Base-by-base conservation (phyloP, 2,113 vertebrate genomes). In the Ceuthmochares aereus region DNA sequence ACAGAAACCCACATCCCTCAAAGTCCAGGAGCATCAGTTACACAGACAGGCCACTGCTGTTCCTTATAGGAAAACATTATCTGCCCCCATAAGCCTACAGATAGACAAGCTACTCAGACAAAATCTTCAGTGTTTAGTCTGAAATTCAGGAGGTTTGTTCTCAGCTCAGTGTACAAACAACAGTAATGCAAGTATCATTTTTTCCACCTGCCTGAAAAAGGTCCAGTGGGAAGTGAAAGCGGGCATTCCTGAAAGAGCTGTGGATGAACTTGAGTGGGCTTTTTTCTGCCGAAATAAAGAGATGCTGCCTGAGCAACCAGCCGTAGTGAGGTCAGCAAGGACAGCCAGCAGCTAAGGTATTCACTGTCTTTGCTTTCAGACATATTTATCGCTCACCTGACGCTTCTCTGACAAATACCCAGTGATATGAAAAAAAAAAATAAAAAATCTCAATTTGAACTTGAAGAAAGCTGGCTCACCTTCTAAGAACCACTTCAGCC, bases 161-260 rank as follows among this genome's bases (percentile, higher is more conserved):
- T 42, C 43, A 29, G 42, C 47, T 36, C 23, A 3, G 27, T 2
- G 7, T 34, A 26, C 20, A 4, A 56, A 34, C 20, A 56, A 16
- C 72, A 69, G 49, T 25, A 30, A 2, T 1, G 3, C 1, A 32
- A 37, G 40, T 15, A 37, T 22, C 0, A 0, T 15, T 26, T 42
- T 69, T 22, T 4, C 34, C 63, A 68, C 10, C 6, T 13, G 0
- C 4, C 30, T 36, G 36, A 42, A 54, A 32, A 68, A 72, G 27
- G 42, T 19, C 13, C 3, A 29, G 0, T 6, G 27, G 12, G 36
- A 84, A 47, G 20, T 6, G 32, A 74, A 54, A 55, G 13, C 14
- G 51, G 52, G 6, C 10, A 3, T 13, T 73, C 32, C 67, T 40
- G 23, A 66, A 27, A 52, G 67, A 64, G 12, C 66, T 25, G 29